Evolutionary conservation across 1,140 invertebrate species (phyloP).

Genomic region (Phortica variegata): DNA sequence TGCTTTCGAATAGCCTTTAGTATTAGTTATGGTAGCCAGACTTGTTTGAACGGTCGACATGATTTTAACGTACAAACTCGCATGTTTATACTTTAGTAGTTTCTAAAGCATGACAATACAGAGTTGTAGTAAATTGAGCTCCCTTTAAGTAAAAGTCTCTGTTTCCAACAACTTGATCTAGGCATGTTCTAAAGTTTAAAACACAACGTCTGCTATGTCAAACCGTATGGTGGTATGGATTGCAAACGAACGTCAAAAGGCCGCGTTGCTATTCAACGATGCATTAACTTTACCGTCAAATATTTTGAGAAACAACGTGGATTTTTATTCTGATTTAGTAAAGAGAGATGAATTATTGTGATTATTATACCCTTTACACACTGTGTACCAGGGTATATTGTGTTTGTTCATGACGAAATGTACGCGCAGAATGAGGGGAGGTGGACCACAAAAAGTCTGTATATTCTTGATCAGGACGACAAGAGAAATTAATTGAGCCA

Average conservation of each 20-base stretch:
- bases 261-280: conserved; percentile 27
- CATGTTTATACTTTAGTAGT: conserved; percentile 21
- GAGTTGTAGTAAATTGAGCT: conserved; percentile 22
- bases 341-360: no score
- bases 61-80: conserved; percentile 18
- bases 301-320: no score
- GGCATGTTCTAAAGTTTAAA: conserved; percentile 43
- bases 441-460: no score
- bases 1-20: conserved; percentile 35
- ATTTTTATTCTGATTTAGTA: no score
- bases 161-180: conserved; percentile 48
- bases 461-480: no score
- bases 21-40: conserved; percentile 38
- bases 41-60: conserved; percentile 17
- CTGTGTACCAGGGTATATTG: no score
- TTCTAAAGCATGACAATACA: conserved; percentile 7
- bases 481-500: no score
- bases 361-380: no score
- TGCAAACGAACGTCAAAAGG: conserved; percentile 5
- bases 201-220: conserved; percentile 19
- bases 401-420: no score
- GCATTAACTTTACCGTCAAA: conserved; percentile 40
- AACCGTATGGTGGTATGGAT: conserved; percentile 7
- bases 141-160: conserved; percentile 36
- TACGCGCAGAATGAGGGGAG: no score